Evolutionary conservation across 2,113 vertebrate species (phyloP).

Genomic region (Lagopus muta): DNA sequence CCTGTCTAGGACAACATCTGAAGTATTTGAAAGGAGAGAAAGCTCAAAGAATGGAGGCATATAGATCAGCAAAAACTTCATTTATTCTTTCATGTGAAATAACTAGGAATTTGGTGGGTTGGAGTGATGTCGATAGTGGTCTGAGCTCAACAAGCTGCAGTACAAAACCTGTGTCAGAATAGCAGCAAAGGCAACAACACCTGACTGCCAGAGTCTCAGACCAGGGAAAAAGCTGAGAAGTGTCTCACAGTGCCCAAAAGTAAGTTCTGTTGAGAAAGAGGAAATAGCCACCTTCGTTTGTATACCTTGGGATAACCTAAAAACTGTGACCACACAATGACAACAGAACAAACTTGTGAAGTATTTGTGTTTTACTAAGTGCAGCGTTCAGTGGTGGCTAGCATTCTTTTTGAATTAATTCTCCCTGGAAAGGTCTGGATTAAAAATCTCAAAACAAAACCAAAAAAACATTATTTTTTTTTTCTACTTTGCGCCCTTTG

Average conservation of each 20-base stretch:
- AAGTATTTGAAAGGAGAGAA: background rate
- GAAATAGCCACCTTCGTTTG: background rate
- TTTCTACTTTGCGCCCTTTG: conserved; percentile 36
- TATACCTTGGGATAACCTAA: background rate
- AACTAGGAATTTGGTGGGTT: background rate
- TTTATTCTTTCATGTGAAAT: background rate
- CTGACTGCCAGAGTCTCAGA: background rate
- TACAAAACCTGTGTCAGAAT: background rate
- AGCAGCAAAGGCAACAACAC: background rate
- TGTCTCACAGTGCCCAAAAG: background rate
- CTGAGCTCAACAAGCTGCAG: background rate
- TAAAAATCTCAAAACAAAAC: conserved; percentile 61
- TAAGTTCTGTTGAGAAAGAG: background rate
- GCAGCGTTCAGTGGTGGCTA: background rate
- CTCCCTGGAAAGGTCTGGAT: conserved; percentile 51
- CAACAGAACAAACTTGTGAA: conserved; percentile 29
- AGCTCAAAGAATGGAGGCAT: background rate
- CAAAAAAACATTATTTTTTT: background rate
- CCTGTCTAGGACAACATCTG: conserved; percentile 12
- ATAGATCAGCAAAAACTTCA: background rate
- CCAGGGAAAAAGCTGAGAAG: background rate
- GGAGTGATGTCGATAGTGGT: background rate
- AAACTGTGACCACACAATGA: background rate
- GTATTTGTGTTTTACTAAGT: conserved; percentile 44
- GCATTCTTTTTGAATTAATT: conserved; percentile 39